A percentile compares a stretch with the other conserved stretches of the same genome.
Conservation (phyloP, 1,140 invertebrate genomes). For the Dendroctonus ponderosae region DNA sequence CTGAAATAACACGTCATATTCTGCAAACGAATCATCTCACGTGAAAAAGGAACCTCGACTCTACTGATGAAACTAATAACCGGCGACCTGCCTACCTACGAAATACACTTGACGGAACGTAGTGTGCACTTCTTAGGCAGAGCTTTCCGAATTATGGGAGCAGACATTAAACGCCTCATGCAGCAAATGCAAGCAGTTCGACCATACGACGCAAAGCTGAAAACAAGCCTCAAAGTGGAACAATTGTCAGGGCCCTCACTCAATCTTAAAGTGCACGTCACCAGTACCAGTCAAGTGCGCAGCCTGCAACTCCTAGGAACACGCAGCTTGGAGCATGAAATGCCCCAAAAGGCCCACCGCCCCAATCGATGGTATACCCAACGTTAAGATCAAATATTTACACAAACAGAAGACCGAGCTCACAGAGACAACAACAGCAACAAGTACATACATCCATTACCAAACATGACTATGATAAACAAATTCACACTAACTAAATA, state of each 20-base stretch:
- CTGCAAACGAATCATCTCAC: too few relatives aligned
- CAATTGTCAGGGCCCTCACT: neutral
- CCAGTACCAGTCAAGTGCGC: constrained; percentile 1
- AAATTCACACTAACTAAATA: too few relatives aligned
- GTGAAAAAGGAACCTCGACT: too few relatives aligned
- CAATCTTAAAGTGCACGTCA: neutral
- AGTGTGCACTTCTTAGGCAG: too few relatives aligned
- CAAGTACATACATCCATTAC: constrained; percentile 14
- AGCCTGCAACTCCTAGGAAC: constrained; percentile 10
- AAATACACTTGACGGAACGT: neutral
- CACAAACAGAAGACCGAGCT: constrained; percentile 15
- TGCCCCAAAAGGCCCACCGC: constrained; percentile 17
- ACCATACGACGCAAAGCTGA: too few relatives aligned
- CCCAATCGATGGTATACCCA: constrained; percentile 19
- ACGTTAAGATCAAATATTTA: constrained; percentile 15
- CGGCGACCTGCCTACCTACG: neutral
- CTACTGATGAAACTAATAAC: neutral
- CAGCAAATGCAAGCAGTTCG: too few relatives aligned
- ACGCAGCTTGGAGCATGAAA: constrained; percentile 17
- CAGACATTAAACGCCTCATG: too few relatives aligned
- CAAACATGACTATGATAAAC: constrained; percentile 6
- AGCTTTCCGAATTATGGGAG: too few relatives aligned
- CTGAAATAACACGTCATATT: neutral
- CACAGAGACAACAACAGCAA: neutral
- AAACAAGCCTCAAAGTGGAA: too few relatives aligned